Evolutionary conservation across 92 coral and sea anemone species (phyloP), one percentile per base, ranked within the genome.

Genomic region (Porites evermanni): DNA sequence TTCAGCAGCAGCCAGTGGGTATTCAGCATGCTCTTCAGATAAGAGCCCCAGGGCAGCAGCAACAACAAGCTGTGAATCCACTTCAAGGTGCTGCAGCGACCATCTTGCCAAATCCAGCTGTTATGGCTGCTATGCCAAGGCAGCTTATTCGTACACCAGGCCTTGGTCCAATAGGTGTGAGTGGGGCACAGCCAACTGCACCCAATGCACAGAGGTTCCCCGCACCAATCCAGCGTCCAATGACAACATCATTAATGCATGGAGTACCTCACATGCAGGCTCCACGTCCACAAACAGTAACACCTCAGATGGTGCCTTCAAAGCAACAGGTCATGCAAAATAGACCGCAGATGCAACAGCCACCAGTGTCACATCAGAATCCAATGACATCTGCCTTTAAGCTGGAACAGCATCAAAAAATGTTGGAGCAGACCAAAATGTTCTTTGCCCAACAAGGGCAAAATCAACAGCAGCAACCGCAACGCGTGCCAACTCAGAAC

Each of bases 171-270:
- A 91, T 93, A 56, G 96, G 94, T 12, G 54, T 93, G n/a, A 86
- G 88, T 50, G 93, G 94, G 72, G 84, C 94, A 44, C 98, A 92
- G 53, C 87, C 94, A 21, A 87, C 85, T 13, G 88, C 90, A 44
- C 90, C 91, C 3, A 83, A 80, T 38, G 81, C 94, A 0, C 98
- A 92, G 67, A 94, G 98, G 64, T 93, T 95, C 77, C 99, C 99
- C 6, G 96, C 95, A 14, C 99, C 99, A 17, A 97, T 97, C 76
- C 99, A 97, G 84, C 94, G 99, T 59, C 99, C 99, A 2, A 93
- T 93, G 92, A 79, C 93, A 64, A 81, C 76, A 65, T 81, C 87
- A n/a, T 75, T 86, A 47, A 61, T 82, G 64, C 98, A 95, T 53
- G 98, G 93, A 74, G 91, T 93, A 74, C 93, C 92, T 51, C 91